Base-by-base conservation (phyloP, 2,888 invertebrate species). In the Drosophila nr. perissopoda region DNA sequence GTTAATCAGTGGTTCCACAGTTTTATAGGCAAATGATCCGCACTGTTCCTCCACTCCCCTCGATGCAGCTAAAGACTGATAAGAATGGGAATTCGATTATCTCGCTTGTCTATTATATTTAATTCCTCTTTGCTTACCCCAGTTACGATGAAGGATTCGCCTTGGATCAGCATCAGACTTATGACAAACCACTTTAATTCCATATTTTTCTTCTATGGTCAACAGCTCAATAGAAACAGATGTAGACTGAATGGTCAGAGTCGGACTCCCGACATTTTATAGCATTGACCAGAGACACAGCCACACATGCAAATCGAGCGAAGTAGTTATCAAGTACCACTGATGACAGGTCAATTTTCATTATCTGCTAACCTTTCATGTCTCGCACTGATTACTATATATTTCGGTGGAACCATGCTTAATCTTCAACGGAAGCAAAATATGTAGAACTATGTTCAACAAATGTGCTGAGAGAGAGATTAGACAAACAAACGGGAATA, bases 381-480 rank as follows among this genome's bases (percentile, higher is more conserved):
- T 10, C 7, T 0, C 0, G 31, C 0, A 31, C 31, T 10, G 31
- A 31, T 31, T 31, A 10, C 2, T 31, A 31, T 31, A 31, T 31
- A 31, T 27, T 5, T 27, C 27, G 2, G 31, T 10, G 33, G 33
- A 33, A 10, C 10, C 33, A 10, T 10, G 33, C 10, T 10, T 33
- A 33, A 33, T 33, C 33, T 33, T 33, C 11, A 33, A 33, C 31
- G 0, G 0, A 33, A 4, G 0, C 10, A 33, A 0, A 11, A 11
- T 33, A 0, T 33, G 1, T 31, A 31, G 0, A 8, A 8, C 33
- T 0, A 33, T 33, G 33, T 33, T 0, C 31, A 31, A 10, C 10
- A 31, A 10, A 10, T 31, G 31, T 31, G 31, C 45, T 4, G 0
- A 45, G 21, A 16, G 21, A 21, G 21, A 45, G 2, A n/a, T n/a